Conservation (phyloP, 2,113 vertebrate genomes). For the Scolopax mira region DNA sequence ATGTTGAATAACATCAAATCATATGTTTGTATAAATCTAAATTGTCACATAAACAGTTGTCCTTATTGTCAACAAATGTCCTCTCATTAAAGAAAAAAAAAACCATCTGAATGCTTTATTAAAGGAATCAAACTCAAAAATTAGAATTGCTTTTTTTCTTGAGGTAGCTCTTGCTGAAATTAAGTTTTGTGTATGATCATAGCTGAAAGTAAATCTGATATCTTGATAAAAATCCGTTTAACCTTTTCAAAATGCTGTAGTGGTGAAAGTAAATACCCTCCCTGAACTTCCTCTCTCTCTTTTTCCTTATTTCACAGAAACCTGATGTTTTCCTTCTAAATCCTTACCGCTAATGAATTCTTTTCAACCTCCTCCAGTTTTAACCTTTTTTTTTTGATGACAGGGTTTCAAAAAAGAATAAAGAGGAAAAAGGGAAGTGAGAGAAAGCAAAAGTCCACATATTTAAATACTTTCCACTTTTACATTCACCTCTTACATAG, state of each 20-base stretch:
- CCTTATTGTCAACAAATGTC: neutral
- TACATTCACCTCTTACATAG: neutral
- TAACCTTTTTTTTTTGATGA: neutral
- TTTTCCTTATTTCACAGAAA: neutral
- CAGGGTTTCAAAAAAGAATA: neutral
- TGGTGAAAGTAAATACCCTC: neutral
- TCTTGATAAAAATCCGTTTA: neutral
- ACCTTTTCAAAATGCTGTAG: neutral
- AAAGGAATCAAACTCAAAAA: neutral
- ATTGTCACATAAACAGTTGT: neutral
- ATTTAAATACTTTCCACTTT: neutral
- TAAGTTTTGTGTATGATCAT: neutral
- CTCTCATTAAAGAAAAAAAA: neutral
- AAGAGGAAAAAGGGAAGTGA: neutral
- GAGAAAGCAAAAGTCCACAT: neutral
- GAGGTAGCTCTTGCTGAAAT: neutral
- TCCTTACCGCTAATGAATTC: neutral
- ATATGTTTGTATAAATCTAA: slow-evolving; percentile 2
- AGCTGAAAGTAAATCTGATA: neutral
- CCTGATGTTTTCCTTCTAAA: neutral
- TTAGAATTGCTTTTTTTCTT: neutral
- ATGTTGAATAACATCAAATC: slow-evolving; percentile 7
- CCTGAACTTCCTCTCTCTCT: neutral
- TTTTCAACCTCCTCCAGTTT: neutral
- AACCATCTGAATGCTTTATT: neutral